A percentile compares a stretch with the other conserved stretches of the same genome.
Evolutionary conservation across 2,888 invertebrate genomes (phyloP).

Genomic region (Napeogenes inachia): DNA sequence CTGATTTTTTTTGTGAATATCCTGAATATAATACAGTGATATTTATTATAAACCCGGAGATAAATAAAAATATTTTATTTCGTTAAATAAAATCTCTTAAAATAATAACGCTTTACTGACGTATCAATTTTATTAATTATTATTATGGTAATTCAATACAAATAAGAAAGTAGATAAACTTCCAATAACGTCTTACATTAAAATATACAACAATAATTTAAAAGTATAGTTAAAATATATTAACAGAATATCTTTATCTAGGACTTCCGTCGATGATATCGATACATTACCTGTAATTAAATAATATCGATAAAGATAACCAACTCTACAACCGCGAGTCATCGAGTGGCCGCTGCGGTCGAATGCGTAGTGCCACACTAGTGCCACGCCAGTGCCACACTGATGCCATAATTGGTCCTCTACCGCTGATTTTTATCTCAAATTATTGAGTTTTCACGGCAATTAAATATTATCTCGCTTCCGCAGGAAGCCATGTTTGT

Average conservation of each 20-base stretch:
- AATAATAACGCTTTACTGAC: no score
- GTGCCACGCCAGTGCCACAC: conserved; percentile 26
- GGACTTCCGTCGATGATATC: conserved; percentile 11
- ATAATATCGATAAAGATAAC: conserved; percentile 37
- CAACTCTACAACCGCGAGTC: conserved; percentile 31
- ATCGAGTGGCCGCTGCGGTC: conserved; percentile 46
- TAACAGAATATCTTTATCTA: neutral
- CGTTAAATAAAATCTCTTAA: no score
- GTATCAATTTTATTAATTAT: no score
- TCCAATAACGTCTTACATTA: no score
- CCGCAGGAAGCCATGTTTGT: conserved; percentile 59
- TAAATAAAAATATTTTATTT: no score
- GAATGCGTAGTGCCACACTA: conserved; percentile 56
- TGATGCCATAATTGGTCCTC: conserved; percentile 68
- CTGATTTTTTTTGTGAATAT: no score
- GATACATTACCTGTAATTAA: conserved; percentile 10
- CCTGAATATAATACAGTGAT: neutral
- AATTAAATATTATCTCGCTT: conserved; percentile 72
- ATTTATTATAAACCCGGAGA: no score
- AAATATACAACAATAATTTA: neutral
- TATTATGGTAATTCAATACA: no score
- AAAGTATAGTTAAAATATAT: neutral
- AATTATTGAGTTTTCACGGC: conserved; percentile 76
- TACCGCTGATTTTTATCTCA: conserved; percentile 71
- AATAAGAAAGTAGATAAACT: no score